Evolutionary conservation across 2,113 vertebrate genomes (phyloP), one percentile per base, ranked within the genome.

Genomic region (Promerops cafer): DNA sequence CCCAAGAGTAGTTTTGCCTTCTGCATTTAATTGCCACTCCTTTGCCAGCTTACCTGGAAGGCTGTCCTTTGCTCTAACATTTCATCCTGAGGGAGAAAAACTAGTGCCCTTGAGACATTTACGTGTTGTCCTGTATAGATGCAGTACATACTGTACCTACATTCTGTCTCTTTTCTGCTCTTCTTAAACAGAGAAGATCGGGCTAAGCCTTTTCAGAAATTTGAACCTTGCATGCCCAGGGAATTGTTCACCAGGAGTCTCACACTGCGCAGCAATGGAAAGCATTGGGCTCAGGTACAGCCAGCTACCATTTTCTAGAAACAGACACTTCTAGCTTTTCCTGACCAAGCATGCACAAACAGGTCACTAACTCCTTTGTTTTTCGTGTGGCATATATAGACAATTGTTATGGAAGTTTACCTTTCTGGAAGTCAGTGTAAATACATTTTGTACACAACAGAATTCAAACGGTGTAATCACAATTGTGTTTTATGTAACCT

Each of bases 91-190:
- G 47, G n/a, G 61, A 91, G 27, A 63, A 82, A 71, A 82, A 71
- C 16, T 9, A 3, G 21, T 77, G 59, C 63, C 85, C 30, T 70
- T 16, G 17, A 83, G 75, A 91, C 13, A 44, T 52, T n/a, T 31
- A 6, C 0, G 0, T 16, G 21, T 10, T 42, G 28, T 31, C 56
- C 74, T 16, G 16, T 14, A 49, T 0, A 11, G 26, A 24, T 4
- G 17, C 11, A 59, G 2, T 11, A 42, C 3, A 18, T 10, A 35
- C 30, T 13, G 31, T n/a, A n/a, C n/a, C n/a, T n/a, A n/a, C n/a
- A n/a, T 35, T 84, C 17, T 21, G 6, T 23, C 39, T 54, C 30
- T 49, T 64, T 56, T 40, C 31, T 31, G 45, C 16, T 71, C 10
- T 63, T 80, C 18, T 57, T 60, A 26, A 78, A 60, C 2, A 64